Conservation (phyloP, 2,888 invertebrate genomes). For the Caenorhabditis auriculariae region DNA sequence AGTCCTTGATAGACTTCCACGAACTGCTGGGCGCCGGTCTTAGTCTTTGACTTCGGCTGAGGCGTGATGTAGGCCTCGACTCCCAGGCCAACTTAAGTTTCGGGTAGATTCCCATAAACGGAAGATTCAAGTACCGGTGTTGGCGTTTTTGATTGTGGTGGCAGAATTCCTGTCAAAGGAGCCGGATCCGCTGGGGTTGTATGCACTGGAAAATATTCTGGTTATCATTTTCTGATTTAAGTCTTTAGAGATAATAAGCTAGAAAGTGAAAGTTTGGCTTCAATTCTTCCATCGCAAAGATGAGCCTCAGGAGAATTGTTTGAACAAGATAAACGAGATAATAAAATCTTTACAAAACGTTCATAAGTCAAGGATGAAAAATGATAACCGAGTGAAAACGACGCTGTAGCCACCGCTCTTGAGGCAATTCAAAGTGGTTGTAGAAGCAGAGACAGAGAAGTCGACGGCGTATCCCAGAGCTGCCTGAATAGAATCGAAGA, state of each 20-base stretch:
- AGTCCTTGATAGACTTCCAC: conserved; percentile 40
- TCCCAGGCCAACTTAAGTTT: conserved; percentile 34
- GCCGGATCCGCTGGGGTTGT: conserved; percentile 35
- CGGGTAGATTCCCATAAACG: not conserved
- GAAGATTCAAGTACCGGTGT: conserved; percentile 6
- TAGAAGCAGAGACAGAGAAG: conserved; percentile 15
- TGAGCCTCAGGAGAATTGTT: too few species aligned
- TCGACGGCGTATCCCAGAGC: conserved; percentile 36
- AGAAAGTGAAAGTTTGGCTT: not conserved
- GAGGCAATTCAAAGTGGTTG: conserved; percentile 16
- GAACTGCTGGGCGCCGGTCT: conserved; percentile 35
- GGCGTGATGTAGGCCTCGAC: conserved; percentile 48
- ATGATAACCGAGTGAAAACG: conserved; percentile 14
- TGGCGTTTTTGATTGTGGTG: conserved; percentile 33
- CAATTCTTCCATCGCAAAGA: too few species aligned
- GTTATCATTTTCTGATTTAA: too few species aligned
- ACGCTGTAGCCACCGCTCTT: conserved; percentile 22
- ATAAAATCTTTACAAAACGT: too few species aligned
- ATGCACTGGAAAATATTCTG: conserved; percentile 18
- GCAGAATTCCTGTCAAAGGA: conserved; percentile 30
- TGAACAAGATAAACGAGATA: too few species aligned
- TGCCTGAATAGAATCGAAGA: too few species aligned
- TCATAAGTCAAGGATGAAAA: not conserved
- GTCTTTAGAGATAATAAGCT: not conserved
- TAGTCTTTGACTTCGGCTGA: conserved; percentile 32